A percentile compares a stretch with the other conserved stretches of the same genome.
These are phyloP conservation scores for Zootermopsis nevadensis DNA, from an alignment of 2,888 invertebrate genomes.

Conservation along the genomic window DNA sequence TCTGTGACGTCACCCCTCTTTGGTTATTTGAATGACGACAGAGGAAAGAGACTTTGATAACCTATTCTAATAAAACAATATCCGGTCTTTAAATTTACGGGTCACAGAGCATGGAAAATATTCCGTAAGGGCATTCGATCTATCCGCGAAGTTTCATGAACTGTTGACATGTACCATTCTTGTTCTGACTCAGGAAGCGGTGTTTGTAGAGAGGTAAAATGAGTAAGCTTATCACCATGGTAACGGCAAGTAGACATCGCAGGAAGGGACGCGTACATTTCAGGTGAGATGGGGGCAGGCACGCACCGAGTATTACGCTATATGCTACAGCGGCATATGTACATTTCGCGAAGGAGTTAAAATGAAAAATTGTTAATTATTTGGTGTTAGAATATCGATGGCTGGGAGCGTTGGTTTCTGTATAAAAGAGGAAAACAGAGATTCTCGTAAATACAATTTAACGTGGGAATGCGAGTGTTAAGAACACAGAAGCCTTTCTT, in stretches of 20 bases:
- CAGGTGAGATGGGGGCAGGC: conserved; percentile 15
- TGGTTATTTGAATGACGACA: too few species aligned
- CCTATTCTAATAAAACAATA: too few species aligned
- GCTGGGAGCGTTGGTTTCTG: too few species aligned
- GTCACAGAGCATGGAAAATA: too few species aligned
- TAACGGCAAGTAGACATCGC: background rate
- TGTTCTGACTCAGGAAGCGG: background rate
- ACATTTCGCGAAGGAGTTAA: background rate
- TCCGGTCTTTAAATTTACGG: too few species aligned
- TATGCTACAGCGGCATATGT: background rate
- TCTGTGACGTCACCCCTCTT: too few species aligned
- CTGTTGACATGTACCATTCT: background rate
- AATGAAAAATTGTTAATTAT: too few species aligned
- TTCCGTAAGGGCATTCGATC: too few species aligned
- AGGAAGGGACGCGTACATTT: background rate
- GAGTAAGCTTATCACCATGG: conserved; percentile 23
- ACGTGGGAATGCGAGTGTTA: background rate
- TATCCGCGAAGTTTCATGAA: too few species aligned
- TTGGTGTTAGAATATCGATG: too few species aligned
- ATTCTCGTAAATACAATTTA: background rate
- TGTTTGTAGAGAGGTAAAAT: background rate
- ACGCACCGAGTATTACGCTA: background rate
- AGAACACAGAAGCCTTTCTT: background rate
- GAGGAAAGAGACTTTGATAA: too few species aligned
- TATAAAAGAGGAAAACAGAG: too few species aligned